A percentile compares a stretch with the other conserved stretches of the same genome.
These are phyloP conservation scores for Brenthis daphne DNA, from an alignment of 2,888 invertebrate species.

Conservation along the genomic window DNA sequence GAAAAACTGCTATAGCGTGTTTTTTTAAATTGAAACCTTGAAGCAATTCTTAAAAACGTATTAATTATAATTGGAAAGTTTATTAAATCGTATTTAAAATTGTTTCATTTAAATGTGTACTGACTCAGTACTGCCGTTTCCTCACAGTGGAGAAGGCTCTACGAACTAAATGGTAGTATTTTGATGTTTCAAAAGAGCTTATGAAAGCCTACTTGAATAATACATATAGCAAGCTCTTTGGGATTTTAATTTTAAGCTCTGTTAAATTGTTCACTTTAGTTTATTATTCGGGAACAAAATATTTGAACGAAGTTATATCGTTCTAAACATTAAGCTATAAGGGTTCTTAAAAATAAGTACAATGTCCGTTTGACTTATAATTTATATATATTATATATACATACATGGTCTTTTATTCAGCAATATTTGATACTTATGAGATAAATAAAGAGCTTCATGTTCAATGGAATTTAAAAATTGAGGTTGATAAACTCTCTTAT, in stretches of 20 bases:
- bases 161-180: slow-evolving; percentile 14
- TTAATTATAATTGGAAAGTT: background rate
- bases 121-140: background rate
- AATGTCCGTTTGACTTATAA: too few species aligned
- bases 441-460: too few species aligned
- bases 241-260: slow-evolving; percentile 22
- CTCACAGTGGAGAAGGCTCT: background rate
- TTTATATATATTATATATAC: too few species aligned
- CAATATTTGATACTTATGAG: too few species aligned
- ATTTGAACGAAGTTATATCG: background rate
- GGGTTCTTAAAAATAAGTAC: too few species aligned
- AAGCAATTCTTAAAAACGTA: background rate
- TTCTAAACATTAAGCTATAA: background rate
- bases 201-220: slow-evolving; percentile 24
- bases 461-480: too few species aligned
- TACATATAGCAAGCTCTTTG: slow-evolving; percentile 20
- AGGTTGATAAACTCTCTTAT: too few species aligned
- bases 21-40: background rate
- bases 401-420: too few species aligned
- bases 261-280: slow-evolving; percentile 19
- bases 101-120: background rate
- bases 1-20: background rate
- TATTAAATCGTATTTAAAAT: background rate
- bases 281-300: slow-evolving; percentile 2
- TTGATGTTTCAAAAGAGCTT: slow-evolving; percentile 23